phyloP scores from a whole-genome alignment of 1,140 invertebrate genomes.

The Asobara japonica region DNA sequence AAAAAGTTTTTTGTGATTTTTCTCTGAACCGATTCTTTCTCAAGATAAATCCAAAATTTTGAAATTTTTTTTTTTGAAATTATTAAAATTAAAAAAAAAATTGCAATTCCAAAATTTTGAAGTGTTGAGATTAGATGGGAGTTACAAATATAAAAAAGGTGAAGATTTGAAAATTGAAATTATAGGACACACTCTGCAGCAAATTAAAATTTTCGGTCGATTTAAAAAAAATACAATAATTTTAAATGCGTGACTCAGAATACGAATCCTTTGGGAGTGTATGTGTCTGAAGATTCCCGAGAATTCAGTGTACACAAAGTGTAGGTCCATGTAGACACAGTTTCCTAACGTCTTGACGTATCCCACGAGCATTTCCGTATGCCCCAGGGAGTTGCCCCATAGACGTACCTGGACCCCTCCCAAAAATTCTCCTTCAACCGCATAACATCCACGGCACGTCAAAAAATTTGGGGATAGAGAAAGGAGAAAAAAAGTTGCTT shows the following conservation, averaged over 20 bases:
- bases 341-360: slow-evolving; percentile 10
- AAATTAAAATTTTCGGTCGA: too few species aligned
- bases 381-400: slow-evolving; percentile 52
- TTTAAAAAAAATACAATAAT: slow-evolving; percentile 32
- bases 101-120: too few species aligned
- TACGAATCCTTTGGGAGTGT: slow-evolving; percentile 54
- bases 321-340: slow-evolving; percentile 53
- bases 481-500: not conserved
- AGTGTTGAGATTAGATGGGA: too few species aligned
- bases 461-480: not conserved
- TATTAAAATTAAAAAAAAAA: too few species aligned
- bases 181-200: too few species aligned
- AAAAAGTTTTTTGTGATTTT: too few species aligned
- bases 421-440: slow-evolving; percentile 23
- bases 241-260: slow-evolving; percentile 59
- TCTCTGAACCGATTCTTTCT: too few species aligned
- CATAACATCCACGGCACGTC: not conserved
- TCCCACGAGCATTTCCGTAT: slow-evolving; percentile 10
- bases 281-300: not conserved
- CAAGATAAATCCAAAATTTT: too few species aligned
- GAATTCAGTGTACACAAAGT: slow-evolving; percentile 48
- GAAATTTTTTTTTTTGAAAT: too few species aligned
- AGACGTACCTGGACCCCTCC: slow-evolving; percentile 25
- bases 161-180: too few species aligned
- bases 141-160: too few species aligned